Evolutionary conservation across 2,888 invertebrate species (phyloP), one percentile per base, ranked within the genome.

Genomic region (Ornithoptera priamus): DNA sequence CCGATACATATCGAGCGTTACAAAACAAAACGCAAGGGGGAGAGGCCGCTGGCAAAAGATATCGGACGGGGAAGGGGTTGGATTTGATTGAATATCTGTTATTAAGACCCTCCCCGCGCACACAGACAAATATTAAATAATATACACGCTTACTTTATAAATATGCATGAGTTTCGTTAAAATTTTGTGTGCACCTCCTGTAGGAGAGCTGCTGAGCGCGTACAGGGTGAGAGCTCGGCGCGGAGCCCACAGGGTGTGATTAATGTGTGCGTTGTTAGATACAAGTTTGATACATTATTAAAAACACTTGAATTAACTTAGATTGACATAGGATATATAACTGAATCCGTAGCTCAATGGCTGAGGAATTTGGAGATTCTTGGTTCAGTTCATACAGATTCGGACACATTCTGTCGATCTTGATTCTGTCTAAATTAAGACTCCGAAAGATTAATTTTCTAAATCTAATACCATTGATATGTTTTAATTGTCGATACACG

Each of bases 1-100:
- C 72, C 24, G 71, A 72, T 75, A 73, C 56, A 30, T 74, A 75
- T 75, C 75, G 78, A 77, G 75, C 78, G 75, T 72, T 76, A 78
- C 77, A 79, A 85, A 86, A 87, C 86, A 86, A 84, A 86, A 85
- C 82, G 79, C 76, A 78, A 80, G 82, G 86, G 89, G 88, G 88
- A 84, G 88, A 87, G 85, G 87, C 86, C 87, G 82, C 86, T 83
- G 82, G 80, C 86, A 82, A 89, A 89, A 91, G 91, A 90, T 90
- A 90, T 90, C 90, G 90, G 90, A 81, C 86, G 84, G 85, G 46
- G 85, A 83, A 88, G 90, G 92, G 92, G 91, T 90, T 89, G 90
- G 88, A 87, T 90, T 92, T 92, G 92, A 92, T 92, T 92, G 92
- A 92, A 92, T 92, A 92, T 92, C 92, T 92, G 92, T 89, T 91